Percentiles rank a stretch among this genome's conserved stretches.
These are phyloP conservation scores for Lasioglossum marginatum DNA, from an alignment of 2,888 invertebrate species.

Conservation along the genomic window DNA sequence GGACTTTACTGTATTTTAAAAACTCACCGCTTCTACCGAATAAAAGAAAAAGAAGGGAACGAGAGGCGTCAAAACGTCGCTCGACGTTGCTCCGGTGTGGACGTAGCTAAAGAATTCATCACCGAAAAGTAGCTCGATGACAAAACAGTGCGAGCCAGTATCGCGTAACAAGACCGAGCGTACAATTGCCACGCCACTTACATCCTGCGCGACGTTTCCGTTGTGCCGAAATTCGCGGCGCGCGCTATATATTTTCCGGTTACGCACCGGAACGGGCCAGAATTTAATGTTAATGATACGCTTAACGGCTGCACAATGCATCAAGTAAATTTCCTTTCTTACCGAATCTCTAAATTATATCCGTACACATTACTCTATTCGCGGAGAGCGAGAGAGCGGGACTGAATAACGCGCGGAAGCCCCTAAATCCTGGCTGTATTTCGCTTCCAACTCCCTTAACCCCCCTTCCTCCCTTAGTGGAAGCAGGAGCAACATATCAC, in stretches of 20 bases:
- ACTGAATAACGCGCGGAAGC: slow-evolving; percentile 58
- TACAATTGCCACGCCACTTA: neutral
- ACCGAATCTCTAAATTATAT: slow-evolving; percentile 62
- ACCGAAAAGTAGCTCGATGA: neutral
- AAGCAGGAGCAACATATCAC: slow-evolving; percentile 55
- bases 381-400: slow-evolving; percentile 27
- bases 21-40: no score
- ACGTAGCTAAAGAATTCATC: no score
- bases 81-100: no score
- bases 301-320: slow-evolving; percentile 57
- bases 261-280: slow-evolving; percentile 45
- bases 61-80: no score
- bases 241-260: slow-evolving; percentile 38
- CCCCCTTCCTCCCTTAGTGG: slow-evolving; percentile 4
- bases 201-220: slow-evolving; percentile 10
- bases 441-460: slow-evolving; percentile 30
- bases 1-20: no score
- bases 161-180: neutral
- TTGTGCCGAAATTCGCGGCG: slow-evolving; percentile 37
- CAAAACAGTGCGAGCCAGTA: neutral
- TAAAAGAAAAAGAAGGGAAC: no score
- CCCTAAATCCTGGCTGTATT: slow-evolving; percentile 63
- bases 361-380: slow-evolving; percentile 51
- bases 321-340: slow-evolving; percentile 63
- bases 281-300: slow-evolving; percentile 63